Evolutionary conservation across 2,888 invertebrate species (phyloP).

Genomic region (Panzeria rudis): DNA sequence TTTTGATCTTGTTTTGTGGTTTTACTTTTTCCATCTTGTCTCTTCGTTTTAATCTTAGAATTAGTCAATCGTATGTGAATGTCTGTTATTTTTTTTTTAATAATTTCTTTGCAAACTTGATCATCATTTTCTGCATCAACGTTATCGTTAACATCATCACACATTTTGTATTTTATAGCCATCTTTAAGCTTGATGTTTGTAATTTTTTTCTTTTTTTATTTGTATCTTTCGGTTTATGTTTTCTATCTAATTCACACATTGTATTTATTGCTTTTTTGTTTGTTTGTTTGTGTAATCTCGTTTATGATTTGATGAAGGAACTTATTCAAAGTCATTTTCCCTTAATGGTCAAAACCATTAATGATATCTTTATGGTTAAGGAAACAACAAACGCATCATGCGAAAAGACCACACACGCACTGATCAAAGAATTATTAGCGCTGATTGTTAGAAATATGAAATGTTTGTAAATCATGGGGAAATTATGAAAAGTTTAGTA

Average conservation of each 20-base stretch:
- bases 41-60: slow-evolving; percentile 37
- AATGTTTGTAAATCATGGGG: slow-evolving; percentile 3
- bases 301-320: slow-evolving; percentile 43
- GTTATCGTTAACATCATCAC: slow-evolving; percentile 49
- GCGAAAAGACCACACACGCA: slow-evolving; percentile 55
- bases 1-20: slow-evolving; percentile 68
- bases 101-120: slow-evolving; percentile 45
- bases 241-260: slow-evolving; percentile 64
- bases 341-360: slow-evolving; percentile 63
- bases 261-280: background rate
- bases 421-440: slow-evolving; percentile 25
- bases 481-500: background rate
- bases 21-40: slow-evolving; percentile 22
- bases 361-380: slow-evolving; percentile 41
- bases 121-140: slow-evolving; percentile 45
- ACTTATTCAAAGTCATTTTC: slow-evolving; percentile 59
- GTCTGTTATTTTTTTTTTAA: slow-evolving; percentile 5
- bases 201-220: slow-evolving; percentile 11
- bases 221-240: slow-evolving; percentile 22
- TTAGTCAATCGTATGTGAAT: slow-evolving; percentile 37
- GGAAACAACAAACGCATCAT: slow-evolving; percentile 32
- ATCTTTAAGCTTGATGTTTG: slow-evolving; percentile 41
- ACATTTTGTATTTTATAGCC: slow-evolving; percentile 26
- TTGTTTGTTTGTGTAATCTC: slow-evolving; percentile 2
- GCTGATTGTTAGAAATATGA: slow-evolving; percentile 23